Conservation (phyloP, 2,888 invertebrate genomes). For the Adelphocoris suturalis region DNA sequence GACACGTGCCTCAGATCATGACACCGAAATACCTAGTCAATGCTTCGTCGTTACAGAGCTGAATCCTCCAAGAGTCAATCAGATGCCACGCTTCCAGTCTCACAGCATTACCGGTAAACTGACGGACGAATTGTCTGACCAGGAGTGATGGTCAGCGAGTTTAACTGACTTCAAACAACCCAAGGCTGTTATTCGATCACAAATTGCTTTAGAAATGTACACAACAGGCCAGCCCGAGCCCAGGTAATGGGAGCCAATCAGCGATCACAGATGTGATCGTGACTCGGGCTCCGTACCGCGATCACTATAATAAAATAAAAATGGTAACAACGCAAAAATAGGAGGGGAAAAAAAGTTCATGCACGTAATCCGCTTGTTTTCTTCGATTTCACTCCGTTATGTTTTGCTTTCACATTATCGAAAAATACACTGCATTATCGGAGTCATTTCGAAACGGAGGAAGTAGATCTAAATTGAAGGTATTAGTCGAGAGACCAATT, state of each 20-base stretch:
- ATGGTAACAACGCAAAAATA: slow-evolving; percentile 70
- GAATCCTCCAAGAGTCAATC: neutral
- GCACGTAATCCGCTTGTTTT: slow-evolving; percentile 62
- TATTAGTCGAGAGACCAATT: slow-evolving; percentile 61
- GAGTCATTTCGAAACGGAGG: slow-evolving; percentile 55
- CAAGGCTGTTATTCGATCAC: slow-evolving; percentile 19
- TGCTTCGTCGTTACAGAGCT: neutral
- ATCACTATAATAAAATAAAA: slow-evolving; percentile 70
- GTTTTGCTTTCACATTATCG: slow-evolving; percentile 71
- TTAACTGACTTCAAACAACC: slow-evolving; percentile 25
- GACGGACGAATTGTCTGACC: slow-evolving; percentile 8
- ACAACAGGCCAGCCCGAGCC: slow-evolving; percentile 17
- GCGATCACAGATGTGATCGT: slow-evolving; percentile 66
- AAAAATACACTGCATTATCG: slow-evolving; percentile 67
- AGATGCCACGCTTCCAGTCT: neutral
- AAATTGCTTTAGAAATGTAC: slow-evolving; percentile 58
- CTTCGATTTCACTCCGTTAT: slow-evolving; percentile 71
- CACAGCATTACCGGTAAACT: neutral
- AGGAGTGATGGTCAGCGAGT: slow-evolving; percentile 2
- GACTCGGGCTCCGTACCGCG: slow-evolving; percentile 43
- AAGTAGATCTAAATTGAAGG: slow-evolving; percentile 63
- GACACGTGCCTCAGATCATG: neutral
- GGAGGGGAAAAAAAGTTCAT: slow-evolving; percentile 27
- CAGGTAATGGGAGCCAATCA: slow-evolving; percentile 42
- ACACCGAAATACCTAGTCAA: neutral